Conservation (phyloP, 1,140 invertebrate species). For the Caenorhabditis tropicalis region DNA sequence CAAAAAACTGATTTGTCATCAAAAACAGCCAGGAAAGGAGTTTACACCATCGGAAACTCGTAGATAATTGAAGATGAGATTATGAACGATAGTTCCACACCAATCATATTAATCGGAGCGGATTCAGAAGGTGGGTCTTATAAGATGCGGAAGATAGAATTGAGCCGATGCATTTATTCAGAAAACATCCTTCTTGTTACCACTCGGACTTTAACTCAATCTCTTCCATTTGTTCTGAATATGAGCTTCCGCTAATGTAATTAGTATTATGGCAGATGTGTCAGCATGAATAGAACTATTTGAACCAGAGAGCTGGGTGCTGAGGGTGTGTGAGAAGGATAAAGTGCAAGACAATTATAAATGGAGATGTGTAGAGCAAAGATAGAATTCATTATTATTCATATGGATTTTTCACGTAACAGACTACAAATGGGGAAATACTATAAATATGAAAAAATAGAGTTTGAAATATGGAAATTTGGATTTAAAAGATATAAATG, state of each 20-base stretch:
- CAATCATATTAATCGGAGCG: too few species aligned
- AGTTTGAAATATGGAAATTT: too few species aligned
- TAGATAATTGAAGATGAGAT: slow-evolving; percentile 16
- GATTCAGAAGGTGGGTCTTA: too few species aligned
- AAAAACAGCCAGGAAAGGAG: too few species aligned
- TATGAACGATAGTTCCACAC: not conserved
- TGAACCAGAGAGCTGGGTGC: not conserved
- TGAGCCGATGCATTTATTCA: too few species aligned
- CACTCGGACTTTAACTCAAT: slow-evolving; percentile 7
- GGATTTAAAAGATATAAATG: too few species aligned
- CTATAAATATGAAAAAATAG: too few species aligned
- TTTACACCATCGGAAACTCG: not conserved
- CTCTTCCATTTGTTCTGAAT: not conserved
- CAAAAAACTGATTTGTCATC: too few species aligned
- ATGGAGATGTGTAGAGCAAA: not conserved
- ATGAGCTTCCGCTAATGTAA: slow-evolving; percentile 31
- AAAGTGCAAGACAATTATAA: slow-evolving; percentile 6
- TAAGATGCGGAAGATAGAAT: too few species aligned
- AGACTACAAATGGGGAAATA: too few species aligned
- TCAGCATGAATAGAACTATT: slow-evolving; percentile 2
- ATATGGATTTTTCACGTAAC: too few species aligned
- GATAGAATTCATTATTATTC: not conserved
- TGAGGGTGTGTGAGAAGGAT: not conserved
- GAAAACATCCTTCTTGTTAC: not conserved
- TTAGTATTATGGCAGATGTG: slow-evolving; percentile 24